These are phyloP conservation scores for Drosophila hamatofila DNA, from an alignment of 2,888 invertebrate species.

Conservation along the genomic window DNA sequence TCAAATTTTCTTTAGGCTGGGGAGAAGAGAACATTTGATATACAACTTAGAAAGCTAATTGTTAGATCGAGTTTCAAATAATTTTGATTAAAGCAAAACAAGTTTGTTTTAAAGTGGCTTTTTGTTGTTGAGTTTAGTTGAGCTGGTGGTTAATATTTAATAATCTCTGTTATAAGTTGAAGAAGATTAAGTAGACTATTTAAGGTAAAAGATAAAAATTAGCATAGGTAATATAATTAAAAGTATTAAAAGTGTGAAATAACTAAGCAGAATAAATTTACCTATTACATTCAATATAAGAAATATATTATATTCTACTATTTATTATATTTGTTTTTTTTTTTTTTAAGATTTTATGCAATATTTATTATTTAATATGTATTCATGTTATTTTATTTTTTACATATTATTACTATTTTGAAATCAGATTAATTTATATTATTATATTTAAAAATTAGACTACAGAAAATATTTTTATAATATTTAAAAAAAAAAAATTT, in stretches of 20 bases:
- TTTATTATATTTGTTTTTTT: too few relatives aligned
- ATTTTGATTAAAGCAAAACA: constrained; percentile 1
- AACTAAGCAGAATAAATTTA: too few relatives aligned
- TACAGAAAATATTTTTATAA: too few relatives aligned
- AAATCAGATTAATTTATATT: too few relatives aligned
- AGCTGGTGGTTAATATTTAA: neutral
- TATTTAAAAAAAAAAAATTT: too few relatives aligned
- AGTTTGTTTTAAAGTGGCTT: neutral
- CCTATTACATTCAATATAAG: too few relatives aligned
- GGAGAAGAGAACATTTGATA: constrained; percentile 15
- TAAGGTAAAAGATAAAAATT: neutral
- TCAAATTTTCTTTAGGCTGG: constrained; percentile 1
- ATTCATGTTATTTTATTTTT: too few relatives aligned
- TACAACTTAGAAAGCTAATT: constrained; percentile 19
- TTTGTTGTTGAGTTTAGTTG: neutral
- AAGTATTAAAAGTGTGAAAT: neutral
- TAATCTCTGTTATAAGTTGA: neutral
- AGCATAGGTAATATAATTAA: neutral
- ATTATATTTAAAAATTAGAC: too few relatives aligned
- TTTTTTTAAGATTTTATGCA: too few relatives aligned
- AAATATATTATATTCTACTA: too few relatives aligned
- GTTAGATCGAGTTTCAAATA: constrained; percentile 22
- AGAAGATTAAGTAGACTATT: neutral
- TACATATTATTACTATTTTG: too few relatives aligned
- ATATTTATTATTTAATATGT: too few relatives aligned